Base-by-base conservation (phyloP, 2,797 vertebrate genomes). In the Melanotaenia boesemani region DNA sequence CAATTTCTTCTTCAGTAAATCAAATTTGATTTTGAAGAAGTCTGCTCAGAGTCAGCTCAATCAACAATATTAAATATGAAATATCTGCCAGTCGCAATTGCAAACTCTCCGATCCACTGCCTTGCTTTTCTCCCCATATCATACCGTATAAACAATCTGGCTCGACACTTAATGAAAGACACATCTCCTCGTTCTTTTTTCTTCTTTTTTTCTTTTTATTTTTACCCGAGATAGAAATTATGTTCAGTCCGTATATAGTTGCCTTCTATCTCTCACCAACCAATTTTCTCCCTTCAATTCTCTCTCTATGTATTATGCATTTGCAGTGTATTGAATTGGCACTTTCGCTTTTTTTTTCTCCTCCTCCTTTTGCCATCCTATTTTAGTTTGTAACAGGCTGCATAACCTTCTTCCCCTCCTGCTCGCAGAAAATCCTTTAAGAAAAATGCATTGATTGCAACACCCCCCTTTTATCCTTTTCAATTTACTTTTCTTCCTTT, bases 371-470 rank as follows among this genome's bases (percentile, higher is more conserved):
- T 26, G 63, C 50, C 32, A 0, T 56, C 60, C 76, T 74, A 66
- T 76, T 84, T 85, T 67, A 71, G 67, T 78, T 84, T 59, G 63
- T 72, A 84, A 65, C 68, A 57, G 69, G 70, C 75, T 69, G 71
- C 41, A 59, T 76, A 86, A 74, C 83, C 72, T 84, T 41, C 64
- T 57, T 13, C 54, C 24, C 28, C 60, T 71, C 59, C 37, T n/a
- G 50, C 55, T 82, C 41, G 16, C 81, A 22, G 59, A 80, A 63
- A 71, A 54, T 81, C 71, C 67, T 79, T 80, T 74, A 72, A 86
- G 75, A 79, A 83, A 89, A 82, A 90, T 24, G 30, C 74, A 85
- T 63, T 87, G 80, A 91, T 90, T 88, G 73, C 61, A 70, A 56
- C 63, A 0, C 41, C 65, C 67, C 54, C 69, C 82, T 69, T 69